Conservation (phyloP, 2,888 invertebrate genomes). For the Hyles lineata region DNA sequence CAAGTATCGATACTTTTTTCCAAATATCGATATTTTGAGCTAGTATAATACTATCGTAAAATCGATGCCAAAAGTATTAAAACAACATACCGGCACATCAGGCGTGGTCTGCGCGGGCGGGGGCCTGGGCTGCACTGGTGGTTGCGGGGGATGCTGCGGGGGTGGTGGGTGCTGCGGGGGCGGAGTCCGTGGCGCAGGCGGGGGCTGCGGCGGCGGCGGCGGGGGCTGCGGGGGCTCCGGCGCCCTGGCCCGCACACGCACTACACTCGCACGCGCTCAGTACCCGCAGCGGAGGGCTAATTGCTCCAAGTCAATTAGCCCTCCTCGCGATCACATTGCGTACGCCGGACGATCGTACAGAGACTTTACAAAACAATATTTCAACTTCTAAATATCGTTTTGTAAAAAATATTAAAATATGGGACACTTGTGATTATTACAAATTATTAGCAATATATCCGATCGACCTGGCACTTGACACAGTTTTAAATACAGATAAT, state of each 20-base stretch:
- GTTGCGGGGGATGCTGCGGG: constrained; percentile 41
- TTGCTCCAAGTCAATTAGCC: constrained; percentile 65
- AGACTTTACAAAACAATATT: constrained; percentile 15
- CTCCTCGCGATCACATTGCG: constrained; percentile 40
- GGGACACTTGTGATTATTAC: neutral
- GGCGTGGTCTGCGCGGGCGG: constrained; percentile 38
- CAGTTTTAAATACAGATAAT: constrained; percentile 34
- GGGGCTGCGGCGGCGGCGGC: constrained; percentile 37
- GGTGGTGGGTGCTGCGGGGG: constrained; percentile 31
- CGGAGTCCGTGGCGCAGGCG: constrained; percentile 35
- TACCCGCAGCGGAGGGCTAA: constrained; percentile 62
- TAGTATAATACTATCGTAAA: no score
- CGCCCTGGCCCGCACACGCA: constrained; percentile 67
- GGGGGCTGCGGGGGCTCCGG: constrained; percentile 46
- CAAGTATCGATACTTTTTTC: no score
- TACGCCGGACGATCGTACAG: neutral
- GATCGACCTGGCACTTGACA: constrained; percentile 5
- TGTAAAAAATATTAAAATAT: neutral
- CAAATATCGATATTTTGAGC: no score
- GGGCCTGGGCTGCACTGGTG: constrained; percentile 37
- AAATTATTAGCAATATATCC: neutral
- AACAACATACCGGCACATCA: constrained; percentile 40
- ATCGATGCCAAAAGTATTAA: neutral
- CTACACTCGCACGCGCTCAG: constrained; percentile 71
- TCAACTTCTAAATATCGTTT: neutral